Evolutionary conservation across 2,113 vertebrate genomes (phyloP).

Genomic region (Trachemys scripta): DNA sequence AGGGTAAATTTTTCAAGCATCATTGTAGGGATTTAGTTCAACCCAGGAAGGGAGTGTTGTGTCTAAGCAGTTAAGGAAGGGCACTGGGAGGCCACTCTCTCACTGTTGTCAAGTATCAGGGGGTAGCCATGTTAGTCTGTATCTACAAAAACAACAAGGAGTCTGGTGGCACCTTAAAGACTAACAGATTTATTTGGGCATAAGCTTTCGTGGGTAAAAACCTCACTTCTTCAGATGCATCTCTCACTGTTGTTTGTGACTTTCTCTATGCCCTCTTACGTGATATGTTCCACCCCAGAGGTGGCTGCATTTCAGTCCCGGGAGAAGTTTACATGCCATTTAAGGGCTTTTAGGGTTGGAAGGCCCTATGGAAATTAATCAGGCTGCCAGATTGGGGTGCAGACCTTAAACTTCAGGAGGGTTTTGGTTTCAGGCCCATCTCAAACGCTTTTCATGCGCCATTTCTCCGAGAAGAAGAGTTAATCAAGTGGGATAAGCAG

Average conservation of each 20-base stretch:
- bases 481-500: constrained; percentile 1
- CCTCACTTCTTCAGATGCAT: background rate
- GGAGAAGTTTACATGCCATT: background rate
- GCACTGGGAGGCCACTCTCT: background rate
- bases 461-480: constrained; percentile 11
- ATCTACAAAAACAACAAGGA: too few relatives aligned
- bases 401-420: background rate
- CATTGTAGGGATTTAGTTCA: background rate
- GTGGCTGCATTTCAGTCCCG: background rate
- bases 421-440: background rate
- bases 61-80: background rate
- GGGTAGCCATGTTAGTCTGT: too few relatives aligned
- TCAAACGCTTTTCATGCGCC: background rate
- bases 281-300: background rate
- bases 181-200: too few relatives aligned
- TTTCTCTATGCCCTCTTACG: background rate
- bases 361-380: background rate
- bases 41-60: background rate
- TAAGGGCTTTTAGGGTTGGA: background rate
- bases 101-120: background rate
- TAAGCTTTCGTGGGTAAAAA: too few relatives aligned
- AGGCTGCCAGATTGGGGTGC: background rate
- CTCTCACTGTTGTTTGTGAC: background rate
- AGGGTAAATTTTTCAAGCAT: background rate
- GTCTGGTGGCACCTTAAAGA: too few relatives aligned